phyloP scores from a whole-genome alignment of 2,888 invertebrate genomes.

The Mesorhabditis belari region DNA sequence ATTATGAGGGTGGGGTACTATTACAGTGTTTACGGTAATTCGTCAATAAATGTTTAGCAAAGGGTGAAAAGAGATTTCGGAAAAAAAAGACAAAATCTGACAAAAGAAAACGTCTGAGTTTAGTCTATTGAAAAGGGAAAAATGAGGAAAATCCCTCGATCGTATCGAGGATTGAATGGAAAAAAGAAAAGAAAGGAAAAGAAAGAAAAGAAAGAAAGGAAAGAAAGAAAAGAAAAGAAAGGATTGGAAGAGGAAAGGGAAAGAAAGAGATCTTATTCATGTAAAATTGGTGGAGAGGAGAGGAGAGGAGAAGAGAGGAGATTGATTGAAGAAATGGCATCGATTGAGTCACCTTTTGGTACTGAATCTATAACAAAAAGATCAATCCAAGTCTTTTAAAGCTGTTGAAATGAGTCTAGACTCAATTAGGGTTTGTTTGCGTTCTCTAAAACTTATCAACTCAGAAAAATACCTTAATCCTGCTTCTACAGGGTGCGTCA shows the following conservation, averaged over 20 bases:
- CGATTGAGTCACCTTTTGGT: background rate
- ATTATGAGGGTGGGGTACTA: too few relatives aligned
- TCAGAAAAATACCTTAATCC: background rate
- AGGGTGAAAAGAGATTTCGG: too few relatives aligned
- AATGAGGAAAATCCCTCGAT: slow-evolving; percentile 5
- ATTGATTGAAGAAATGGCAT: background rate
- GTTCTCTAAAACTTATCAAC: background rate
- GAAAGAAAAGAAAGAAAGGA: slow-evolving; percentile 3
- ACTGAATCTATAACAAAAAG: background rate
- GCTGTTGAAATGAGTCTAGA: too few relatives aligned
- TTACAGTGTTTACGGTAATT: too few relatives aligned
- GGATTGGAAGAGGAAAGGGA: background rate
- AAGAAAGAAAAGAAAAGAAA: background rate
- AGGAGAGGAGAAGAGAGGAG: background rate
- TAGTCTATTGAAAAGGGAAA: slow-evolving; percentile 2
- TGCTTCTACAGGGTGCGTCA: too few relatives aligned
- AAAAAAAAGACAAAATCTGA: too few relatives aligned
- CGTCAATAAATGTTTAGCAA: too few relatives aligned
- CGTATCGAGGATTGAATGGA: slow-evolving; percentile 1
- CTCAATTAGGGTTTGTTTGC: background rate
- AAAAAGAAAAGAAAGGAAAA: slow-evolving; percentile 1
- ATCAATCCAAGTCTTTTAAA: background rate
- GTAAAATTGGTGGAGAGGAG: background rate
- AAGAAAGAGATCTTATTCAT: background rate
- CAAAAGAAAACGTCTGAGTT: too few relatives aligned